Evolutionary conservation across 2,888 invertebrate genomes (phyloP), one percentile per base, ranked within the genome.

Genomic region (Sphaerophoria rueppellii): DNA sequence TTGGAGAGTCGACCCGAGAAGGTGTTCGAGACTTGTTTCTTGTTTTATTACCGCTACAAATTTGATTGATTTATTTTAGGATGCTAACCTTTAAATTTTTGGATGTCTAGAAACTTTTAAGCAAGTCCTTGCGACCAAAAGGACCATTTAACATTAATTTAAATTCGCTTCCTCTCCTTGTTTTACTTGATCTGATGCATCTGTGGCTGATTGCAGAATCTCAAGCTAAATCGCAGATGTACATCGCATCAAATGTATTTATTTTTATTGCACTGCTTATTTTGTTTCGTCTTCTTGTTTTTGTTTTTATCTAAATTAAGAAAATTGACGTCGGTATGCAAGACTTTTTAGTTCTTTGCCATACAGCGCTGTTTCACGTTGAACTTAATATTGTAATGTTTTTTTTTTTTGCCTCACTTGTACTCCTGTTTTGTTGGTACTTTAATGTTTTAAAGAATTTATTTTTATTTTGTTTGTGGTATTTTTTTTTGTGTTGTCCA

Each of bases 161-260:
- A 40, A 24, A 16, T 6, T 40, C 69, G 32, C 70, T 60, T 54
- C 35, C 61, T 61, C 48, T 16, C 12, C 43, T 43, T 43, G 4
- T 73, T 67, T 46, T 24, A 24, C 40, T 63, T 77, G 63, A 78
- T 70, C 70, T 16, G 71, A 79, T 83, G 82, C 79, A 83, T 72
- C 75, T 79, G 75, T 52, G 48, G 55, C 58, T 67, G 82, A 83
- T 83, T 83, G 82, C 82, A 79, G 79, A 83, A 75, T 82, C 55
- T 48, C 52, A 50, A 43, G 37, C 50, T 63, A 61, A 32, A 71
- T 76, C 80, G 58, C 80, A 85, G 76, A 85, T 85, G 79, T 72
- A 69, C 75, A 75, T 40, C 55, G 14, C 48, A 60, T 24, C 54
- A 65, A 67, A 14, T 61, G 61, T 61, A 61, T 58, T 65, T 78